Conservation (phyloP, 2,797 vertebrate species). For the Hapalemur alaotrensis region DNA sequence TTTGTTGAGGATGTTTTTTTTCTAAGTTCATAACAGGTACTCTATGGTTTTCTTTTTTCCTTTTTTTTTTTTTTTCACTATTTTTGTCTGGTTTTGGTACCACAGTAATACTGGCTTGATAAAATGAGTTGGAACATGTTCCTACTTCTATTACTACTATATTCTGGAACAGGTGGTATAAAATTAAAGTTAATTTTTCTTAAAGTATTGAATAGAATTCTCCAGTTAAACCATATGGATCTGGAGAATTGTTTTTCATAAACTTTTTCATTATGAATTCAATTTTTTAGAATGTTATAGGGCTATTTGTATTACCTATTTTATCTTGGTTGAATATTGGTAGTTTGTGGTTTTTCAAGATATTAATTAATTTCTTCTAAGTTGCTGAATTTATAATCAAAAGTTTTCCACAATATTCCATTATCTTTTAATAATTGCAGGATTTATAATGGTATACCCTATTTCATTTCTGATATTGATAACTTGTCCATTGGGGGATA, state of each 20-base stretch:
- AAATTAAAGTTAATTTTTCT: conserved; percentile 26
- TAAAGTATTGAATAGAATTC: background rate
- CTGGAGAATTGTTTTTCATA: background rate
- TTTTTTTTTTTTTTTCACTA: background rate
- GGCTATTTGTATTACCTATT: background rate
- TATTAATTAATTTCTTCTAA: conserved; percentile 1
- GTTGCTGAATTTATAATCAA: background rate
- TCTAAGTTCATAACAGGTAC: background rate
- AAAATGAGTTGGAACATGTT: background rate
- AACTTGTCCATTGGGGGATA: background rate
- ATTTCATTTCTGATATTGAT: background rate
- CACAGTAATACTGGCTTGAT: background rate
- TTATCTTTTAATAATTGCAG: background rate
- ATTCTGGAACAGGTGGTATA: background rate
- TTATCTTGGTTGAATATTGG: background rate
- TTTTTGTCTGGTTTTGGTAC: background rate
- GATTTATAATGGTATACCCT: background rate
- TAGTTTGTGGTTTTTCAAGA: background rate
- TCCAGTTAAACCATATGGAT: background rate
- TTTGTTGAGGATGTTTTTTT: background rate
- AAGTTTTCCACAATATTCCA: background rate
- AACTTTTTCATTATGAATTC: background rate
- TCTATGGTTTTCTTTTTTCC: background rate
- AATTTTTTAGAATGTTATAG: background rate
- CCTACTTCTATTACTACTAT: background rate